Evolutionary conservation across 2,888 invertebrate genomes (phyloP).

Genomic region (Orthonychiurus folsomi): DNA sequence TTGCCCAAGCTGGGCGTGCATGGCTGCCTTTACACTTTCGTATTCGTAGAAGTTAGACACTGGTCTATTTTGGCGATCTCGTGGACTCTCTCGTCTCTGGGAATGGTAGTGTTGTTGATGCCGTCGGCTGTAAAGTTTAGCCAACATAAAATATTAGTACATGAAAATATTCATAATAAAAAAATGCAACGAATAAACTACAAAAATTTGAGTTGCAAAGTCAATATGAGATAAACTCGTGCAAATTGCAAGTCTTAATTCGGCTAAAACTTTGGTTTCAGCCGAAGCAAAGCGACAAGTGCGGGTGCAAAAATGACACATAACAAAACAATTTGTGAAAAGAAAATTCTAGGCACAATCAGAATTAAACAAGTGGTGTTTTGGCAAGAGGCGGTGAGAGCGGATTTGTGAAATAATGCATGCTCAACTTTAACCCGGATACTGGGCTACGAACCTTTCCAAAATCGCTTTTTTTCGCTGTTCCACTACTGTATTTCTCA

Average conservation of each 20-base stretch:
- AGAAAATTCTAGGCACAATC: neutral
- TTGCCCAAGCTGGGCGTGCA: slow-evolving; percentile 19
- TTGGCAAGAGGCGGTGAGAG: neutral
- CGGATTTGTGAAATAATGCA: neutral
- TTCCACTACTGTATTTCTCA: slow-evolving; percentile 67
- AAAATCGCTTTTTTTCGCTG: slow-evolving; percentile 71
- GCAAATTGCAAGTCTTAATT: neutral
- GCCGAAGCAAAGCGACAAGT: slow-evolving; percentile 1
- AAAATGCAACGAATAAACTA: no score
- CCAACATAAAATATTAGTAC: slow-evolving; percentile 13
- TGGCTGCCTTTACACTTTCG: slow-evolving; percentile 53
- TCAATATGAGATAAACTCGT: neutral
- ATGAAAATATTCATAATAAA: no score
- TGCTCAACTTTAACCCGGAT: neutral
- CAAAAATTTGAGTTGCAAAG: neutral
- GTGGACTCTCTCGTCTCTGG: slow-evolving; percentile 51
- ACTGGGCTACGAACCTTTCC: slow-evolving; percentile 56
- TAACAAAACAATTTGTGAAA: neutral
- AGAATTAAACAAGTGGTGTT: neutral
- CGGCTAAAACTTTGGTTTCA: neutral
- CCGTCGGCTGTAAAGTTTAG: slow-evolving; percentile 50
- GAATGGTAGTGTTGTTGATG: slow-evolving; percentile 57
- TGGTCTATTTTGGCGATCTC: slow-evolving; percentile 55
- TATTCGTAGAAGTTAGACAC: slow-evolving; percentile 78
- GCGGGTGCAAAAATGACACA: neutral